Evolutionary conservation across 2,888 invertebrate genomes (phyloP), one percentile per base, ranked within the genome.

Genomic region (Monoplex corrugatus): DNA sequence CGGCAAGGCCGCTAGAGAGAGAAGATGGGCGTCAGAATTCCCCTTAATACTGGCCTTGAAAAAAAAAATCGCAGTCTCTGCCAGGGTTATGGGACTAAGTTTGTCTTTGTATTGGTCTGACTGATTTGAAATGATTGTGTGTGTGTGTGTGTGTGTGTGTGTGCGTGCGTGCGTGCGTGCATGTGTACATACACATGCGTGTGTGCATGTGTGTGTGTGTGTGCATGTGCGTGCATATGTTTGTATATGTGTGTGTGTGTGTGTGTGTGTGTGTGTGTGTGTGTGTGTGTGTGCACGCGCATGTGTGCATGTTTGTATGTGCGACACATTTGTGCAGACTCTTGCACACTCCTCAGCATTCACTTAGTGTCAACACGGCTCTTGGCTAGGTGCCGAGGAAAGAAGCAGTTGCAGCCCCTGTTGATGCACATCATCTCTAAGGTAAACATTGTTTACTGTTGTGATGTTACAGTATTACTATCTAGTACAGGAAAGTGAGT

Each of bases 291-390:
- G 38, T 80, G 38, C 6, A n/a, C 35, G 38, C n/a, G 38, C 28
- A n/a, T 16, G n/a, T 75, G 75, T 75, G 75, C 35, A 35, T 75
- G 75, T 75, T 10, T 28, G 75, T 75, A n/a, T 75, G 75, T 50
- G 50, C 19, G 50, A 13, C 19, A 19, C 19, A 19, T 50, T 19
- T 50, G 3, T 16, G 38, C 88, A 90, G 90, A 89, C n/a, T 84
- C 91, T 44, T 93, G 93, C 90, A 89, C 92, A 1, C 89, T 93
- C 88, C 45, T 91, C 89, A 88, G 89, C 19, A 35, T 92, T 2
- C 92, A 92, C 75, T 75, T 85, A 57, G 57, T 80, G 45, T 19
- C 45, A n/a, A 87, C 68, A 1, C 63, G 86, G 2, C 86, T 86
- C 28, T 43, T 86, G 57, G 35, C 84, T 2, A 28, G 35, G 57